Conservation (phyloP, 2,797 vertebrate species). For the Betta splendens region DNA sequence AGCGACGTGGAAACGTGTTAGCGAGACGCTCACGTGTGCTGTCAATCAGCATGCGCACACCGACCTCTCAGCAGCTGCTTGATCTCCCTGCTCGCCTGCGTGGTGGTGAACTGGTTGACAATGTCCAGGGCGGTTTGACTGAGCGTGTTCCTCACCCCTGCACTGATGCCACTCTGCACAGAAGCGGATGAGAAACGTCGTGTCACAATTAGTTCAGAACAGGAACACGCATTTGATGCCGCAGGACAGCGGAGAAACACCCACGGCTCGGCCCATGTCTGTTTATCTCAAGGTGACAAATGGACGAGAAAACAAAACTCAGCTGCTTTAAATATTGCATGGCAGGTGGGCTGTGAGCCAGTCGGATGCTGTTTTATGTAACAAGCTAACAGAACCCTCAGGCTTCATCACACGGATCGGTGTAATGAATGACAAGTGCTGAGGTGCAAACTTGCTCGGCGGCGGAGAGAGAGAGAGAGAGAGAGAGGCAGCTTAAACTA, state of each 20-base stretch:
- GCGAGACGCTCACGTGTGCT: too few relatives aligned
- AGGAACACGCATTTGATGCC: constrained; percentile 2
- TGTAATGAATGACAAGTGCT: constrained; percentile 35
- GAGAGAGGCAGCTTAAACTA: constrained; percentile 26
- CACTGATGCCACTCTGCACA: constrained; percentile 92
- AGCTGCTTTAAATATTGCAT: constrained; percentile 6
- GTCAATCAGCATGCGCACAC: too few relatives aligned
- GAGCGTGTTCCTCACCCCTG: constrained; percentile 93
- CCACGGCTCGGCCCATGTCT: too few relatives aligned
- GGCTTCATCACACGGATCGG: constrained; percentile 25
- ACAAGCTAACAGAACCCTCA: constrained; percentile 28
- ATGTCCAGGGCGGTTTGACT: constrained; percentile 97
- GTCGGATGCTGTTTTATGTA: constrained; percentile 33
- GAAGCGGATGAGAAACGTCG: constrained; percentile 14
- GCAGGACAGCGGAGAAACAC: too few relatives aligned
- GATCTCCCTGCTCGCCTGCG: constrained; percentile 95
- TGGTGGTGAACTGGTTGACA: constrained; percentile 96
- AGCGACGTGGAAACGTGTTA: too few relatives aligned
- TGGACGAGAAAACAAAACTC: constrained; percentile 4
- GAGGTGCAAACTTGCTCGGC: constrained; percentile 37
- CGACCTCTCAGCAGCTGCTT: constrained; percentile 95
- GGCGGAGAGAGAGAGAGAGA: constrained; percentile 24
- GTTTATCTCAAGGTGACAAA: constrained; percentile 25
- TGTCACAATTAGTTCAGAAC: background rate
- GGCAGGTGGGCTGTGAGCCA: constrained; percentile 6